A percentile compares a stretch with the other conserved stretches of the same genome.
These are phyloP conservation scores for Dendronephthya gigantea DNA, from an alignment of 64 coral and sea anemone genomes.

Conservation along the genomic window DNA sequence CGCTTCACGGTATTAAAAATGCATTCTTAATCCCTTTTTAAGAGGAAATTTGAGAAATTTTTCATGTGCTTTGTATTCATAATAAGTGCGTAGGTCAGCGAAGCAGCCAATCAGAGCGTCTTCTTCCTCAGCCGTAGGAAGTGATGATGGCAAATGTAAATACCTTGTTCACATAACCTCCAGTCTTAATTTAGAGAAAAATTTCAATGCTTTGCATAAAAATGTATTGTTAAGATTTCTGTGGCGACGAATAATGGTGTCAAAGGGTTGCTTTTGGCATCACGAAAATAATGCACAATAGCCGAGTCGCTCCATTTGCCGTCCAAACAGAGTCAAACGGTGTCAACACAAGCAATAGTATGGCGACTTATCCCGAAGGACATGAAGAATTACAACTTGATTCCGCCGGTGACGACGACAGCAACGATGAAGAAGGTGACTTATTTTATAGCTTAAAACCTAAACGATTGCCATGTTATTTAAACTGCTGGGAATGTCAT, in stretches of 20 bases:
- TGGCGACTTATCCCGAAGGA: neutral
- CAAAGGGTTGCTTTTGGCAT: neutral
- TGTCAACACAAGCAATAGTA: neutral
- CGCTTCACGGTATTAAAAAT: no score
- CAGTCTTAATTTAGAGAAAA: neutral
- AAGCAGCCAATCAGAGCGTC: neutral
- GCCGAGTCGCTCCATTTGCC: neutral
- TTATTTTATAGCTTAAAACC: neutral
- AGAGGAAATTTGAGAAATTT: neutral
- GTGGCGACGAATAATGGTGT: neutral
- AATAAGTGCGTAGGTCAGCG: neutral
- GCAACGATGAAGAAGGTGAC: neutral
- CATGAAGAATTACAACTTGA: neutral
- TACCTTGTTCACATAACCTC: neutral
- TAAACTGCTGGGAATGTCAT: neutral
- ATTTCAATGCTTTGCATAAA: neutral
- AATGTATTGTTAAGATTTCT: neutral
- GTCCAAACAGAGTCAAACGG: neutral
- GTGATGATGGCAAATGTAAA: neutral
- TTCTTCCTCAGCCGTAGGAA: neutral
- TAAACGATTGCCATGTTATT: neutral
- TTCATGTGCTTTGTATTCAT: neutral
- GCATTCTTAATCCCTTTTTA: neutral
- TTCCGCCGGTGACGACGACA: neutral
- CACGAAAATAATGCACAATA: neutral